Base-by-base conservation (phyloP, 1,140 invertebrate species). In the Drosophila lowei region DNA sequence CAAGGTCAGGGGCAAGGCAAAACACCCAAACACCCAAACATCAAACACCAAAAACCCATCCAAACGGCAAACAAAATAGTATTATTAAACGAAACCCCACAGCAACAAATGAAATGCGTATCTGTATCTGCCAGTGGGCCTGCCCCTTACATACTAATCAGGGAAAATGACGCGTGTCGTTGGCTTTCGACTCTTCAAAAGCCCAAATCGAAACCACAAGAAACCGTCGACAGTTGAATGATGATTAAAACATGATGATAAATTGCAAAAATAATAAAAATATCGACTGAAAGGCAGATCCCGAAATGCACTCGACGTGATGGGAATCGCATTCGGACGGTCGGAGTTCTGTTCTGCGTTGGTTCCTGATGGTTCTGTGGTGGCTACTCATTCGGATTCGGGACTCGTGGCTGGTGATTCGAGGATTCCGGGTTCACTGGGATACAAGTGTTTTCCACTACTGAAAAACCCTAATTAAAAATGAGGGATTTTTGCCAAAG, bases 91-190 rank as follows among this genome's bases (percentile, higher is more conserved):
- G 23, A 25, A 5, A 25, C 23, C 23, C 23, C 4, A 25, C 0
- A 60, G 61, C 28, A 28, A 25, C n/a, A 34, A 41, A 28, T 23
- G 18, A 34, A 38, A 49, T 52, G 42, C 18, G 47, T 57, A 57
- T 57, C n/a, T 62, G 48, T 61, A 52, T 62, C 47, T 68, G 23
- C 23, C 23, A 25, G 5, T 25, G 23, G 23, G 4, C 5, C 23
- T 25, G 38, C 28, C 30, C 43, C 50, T 74, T 52, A 72, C 77
- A 79, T 84, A 84, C 76, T 79, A 84, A 84, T 85, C 62, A 79
- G 67, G 62, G 41, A 56, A 66, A 84, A 76, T 84, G 79, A 84
- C 80, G 79, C 80, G 79, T 84, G 80, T 84, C 80, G 66, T 64
- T 67, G 71, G 63, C 47, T 67, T 54, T 74, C 73, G 68, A 42